A percentile compares a stretch with the other conserved stretches of the same genome.
Evolutionary conservation across 30 jellyfish, hydroid and myxozoan genomes (phyloP).

Genomic region (Rhopilema esculentum): DNA sequence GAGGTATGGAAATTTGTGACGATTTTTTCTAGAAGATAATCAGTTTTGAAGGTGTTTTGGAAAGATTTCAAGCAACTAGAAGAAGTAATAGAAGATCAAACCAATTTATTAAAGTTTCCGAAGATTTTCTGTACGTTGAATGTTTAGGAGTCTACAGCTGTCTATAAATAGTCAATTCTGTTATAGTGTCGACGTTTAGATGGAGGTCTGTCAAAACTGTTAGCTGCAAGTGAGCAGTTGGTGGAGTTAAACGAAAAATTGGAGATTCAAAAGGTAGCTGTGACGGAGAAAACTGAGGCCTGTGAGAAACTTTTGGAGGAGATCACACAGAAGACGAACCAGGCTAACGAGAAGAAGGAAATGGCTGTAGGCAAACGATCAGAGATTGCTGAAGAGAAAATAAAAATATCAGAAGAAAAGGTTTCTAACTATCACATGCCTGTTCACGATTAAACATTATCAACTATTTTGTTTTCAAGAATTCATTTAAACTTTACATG

Average conservation of each 20-base stretch:
- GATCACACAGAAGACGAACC: constrained; percentile 79
- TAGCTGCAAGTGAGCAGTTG: constrained; percentile 96
- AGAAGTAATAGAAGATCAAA: no score
- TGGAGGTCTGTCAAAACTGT: constrained; percentile 91
- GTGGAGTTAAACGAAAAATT: constrained; percentile 91
- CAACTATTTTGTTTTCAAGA: no score
- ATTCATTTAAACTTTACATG: no score
- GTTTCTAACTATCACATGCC: constrained; percentile 11
- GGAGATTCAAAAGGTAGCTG: constrained; percentile 95
- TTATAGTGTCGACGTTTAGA: constrained; percentile 94
- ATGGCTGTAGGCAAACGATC: constrained; percentile 89
- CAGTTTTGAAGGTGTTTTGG: no score
- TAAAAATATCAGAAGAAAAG: constrained; percentile 87
- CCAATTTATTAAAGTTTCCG: no score
- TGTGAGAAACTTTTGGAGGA: constrained; percentile 91
- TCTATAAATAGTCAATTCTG: not conserved
- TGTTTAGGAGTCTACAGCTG: not conserved
- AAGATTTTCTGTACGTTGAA: no score
- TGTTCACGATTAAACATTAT: not conserved
- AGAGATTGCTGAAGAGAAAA: constrained; percentile 91
- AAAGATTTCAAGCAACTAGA: no score
- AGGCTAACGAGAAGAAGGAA: constrained; percentile 90
- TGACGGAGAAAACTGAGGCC: constrained; percentile 96
- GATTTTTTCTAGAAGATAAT: no score
- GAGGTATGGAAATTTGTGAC: no score